phyloP scores from a whole-genome alignment of 2,113 vertebrate genomes.

The Cavia aperea region DNA sequence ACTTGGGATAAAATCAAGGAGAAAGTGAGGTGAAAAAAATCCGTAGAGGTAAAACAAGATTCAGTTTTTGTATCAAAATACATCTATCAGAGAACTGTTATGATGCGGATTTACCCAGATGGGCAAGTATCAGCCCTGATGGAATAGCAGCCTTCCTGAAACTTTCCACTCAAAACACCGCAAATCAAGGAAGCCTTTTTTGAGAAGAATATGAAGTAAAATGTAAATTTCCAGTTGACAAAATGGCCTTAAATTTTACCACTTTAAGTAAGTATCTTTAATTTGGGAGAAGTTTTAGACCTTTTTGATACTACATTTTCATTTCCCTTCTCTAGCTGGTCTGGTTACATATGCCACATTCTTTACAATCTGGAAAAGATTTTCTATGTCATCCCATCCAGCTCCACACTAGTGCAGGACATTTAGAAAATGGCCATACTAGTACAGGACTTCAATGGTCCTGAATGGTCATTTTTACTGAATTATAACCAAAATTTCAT shows the following conservation, averaged over 20 bases:
- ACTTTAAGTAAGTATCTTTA: background rate
- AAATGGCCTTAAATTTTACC: constrained; percentile 14
- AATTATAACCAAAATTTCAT: background rate
- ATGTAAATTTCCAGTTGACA: constrained; percentile 39
- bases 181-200: constrained; percentile 24
- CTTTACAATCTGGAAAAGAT: background rate
- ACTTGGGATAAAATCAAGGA: constrained; percentile 63
- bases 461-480: background rate
- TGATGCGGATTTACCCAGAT: constrained; percentile 39
- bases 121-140: constrained; percentile 31
- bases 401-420: background rate
- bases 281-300: background rate
- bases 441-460: background rate
- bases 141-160: constrained; percentile 38
- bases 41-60: constrained; percentile 55
- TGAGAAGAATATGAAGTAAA: constrained; percentile 35
- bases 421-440: background rate
- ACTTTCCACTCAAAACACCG: constrained; percentile 2
- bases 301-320: background rate
- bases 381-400: background rate
- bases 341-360: background rate
- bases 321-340: background rate
- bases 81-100: constrained; percentile 36
- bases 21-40: constrained; percentile 53
- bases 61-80: constrained; percentile 59